Percentiles rank a stretch among this genome's conserved stretches.
These are phyloP conservation scores for Strongylocentrotus purpuratus DNA, from an alignment of 35 echinoderm and acorn worm species.

Conservation along the genomic window DNA sequence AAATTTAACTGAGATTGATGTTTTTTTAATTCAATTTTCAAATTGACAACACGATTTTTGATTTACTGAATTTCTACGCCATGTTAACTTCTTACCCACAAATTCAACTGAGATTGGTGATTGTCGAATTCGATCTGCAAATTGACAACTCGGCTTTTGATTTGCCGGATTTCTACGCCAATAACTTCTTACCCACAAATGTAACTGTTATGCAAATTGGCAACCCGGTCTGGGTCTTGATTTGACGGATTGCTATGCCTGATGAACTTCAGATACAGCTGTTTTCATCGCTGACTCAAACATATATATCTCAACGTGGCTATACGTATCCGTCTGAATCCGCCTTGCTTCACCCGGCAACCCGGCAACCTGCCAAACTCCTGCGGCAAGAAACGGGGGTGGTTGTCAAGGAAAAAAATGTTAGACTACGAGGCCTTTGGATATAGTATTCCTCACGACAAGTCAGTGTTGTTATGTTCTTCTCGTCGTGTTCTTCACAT, in stretches of 20 bases:
- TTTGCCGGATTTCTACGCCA: not conserved
- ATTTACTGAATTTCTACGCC: no score
- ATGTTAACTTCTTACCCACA: no score
- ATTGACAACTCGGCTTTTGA: not conserved
- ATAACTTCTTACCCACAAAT: no score
- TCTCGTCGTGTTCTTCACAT: no score
- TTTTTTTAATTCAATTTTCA: no score
- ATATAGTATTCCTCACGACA: not conserved
- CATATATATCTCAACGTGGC: not conserved
- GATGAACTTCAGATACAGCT: not conserved
- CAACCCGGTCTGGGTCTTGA: not conserved
- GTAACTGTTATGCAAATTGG: not conserved
- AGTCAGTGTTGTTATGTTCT: not conserved
- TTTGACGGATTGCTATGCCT: not conserved
- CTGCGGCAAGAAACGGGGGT: not conserved
- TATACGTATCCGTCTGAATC: not conserved
- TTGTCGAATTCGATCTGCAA: not conserved
- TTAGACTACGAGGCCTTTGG: not conserved
- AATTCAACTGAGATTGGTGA: not conserved
- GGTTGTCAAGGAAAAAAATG: not conserved
- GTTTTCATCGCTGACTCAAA: no score
- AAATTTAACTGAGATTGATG: no score
- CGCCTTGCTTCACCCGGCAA: not conserved
- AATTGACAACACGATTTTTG: no score
- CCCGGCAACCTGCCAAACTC: not conserved